These are phyloP conservation scores for Cataglyphis cursor DNA, from an alignment of 2,888 invertebrate species.

Conservation along the genomic window DNA sequence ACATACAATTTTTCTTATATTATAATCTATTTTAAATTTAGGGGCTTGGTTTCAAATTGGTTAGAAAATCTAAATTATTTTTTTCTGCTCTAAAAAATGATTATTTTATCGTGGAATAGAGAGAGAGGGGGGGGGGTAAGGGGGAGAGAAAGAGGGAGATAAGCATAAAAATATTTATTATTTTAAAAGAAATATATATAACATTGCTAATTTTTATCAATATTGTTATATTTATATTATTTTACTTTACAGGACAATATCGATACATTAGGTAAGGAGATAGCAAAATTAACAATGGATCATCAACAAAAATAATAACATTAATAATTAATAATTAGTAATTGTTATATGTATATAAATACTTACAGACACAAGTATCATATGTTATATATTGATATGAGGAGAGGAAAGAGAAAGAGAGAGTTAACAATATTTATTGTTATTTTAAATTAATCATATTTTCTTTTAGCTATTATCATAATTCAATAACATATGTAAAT, in stretches of 20 bases:
- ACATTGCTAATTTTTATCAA: constrained; percentile 40
- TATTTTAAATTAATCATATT: neutral
- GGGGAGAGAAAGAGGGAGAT: too few species aligned
- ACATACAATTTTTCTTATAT: neutral
- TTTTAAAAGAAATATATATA: constrained; percentile 7
- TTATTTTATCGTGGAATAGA: neutral
- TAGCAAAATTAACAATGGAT: constrained; percentile 89
- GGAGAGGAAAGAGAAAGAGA: neutral
- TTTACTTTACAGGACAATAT: constrained; percentile 91
- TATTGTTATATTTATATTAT: neutral
- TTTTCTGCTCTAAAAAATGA: neutral
- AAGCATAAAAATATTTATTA: neutral
- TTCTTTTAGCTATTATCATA: neutral
- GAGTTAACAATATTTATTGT: constrained; percentile 41
- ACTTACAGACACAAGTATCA: constrained; percentile 26
- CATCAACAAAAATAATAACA: constrained; percentile 79
- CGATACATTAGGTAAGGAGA: constrained; percentile 93
- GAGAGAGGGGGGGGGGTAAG: too few species aligned
- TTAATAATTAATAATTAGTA: constrained; percentile 56
- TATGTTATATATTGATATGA: constrained; percentile 1
- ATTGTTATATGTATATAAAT: constrained; percentile 45
- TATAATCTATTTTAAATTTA: neutral
- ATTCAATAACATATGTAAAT: neutral
- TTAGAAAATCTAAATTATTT: neutral
- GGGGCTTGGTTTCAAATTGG: neutral